Base-by-base conservation (phyloP, 1,140 invertebrate genomes). In the Saccostrea cuccullata region DNA sequence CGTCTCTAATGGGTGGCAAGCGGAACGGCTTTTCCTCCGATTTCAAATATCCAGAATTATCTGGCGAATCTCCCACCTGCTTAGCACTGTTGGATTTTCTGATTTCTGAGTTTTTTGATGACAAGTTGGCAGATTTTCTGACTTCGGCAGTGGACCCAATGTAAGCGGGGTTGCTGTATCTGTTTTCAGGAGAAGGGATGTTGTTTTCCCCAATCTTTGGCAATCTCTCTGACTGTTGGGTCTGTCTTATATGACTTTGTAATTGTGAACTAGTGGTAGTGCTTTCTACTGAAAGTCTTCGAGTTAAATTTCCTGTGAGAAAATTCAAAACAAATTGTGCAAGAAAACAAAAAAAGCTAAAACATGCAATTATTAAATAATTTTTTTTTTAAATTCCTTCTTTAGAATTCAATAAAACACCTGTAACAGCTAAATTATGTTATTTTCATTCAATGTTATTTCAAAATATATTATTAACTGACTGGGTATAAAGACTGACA, bases 1-100 rank as follows among this genome's bases (percentile, higher is more conserved):
- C 56, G 13, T 85, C 84, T 64, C 55, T 23, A 20, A 85, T 85
- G 15, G 84, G 84, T 60, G 84, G 84, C 55, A 85, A 56, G 17
- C 84, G 55, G 20, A 85, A 58, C 4, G 40, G 40, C 82, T 23
- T 84, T 20, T 84, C 82, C n/a, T 84, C 82, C 0, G 70, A 77
- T 36, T 36, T 77, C 70, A 77, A 26, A 30, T 15, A 26, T 13
- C 67, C 67, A 13, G 67, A 6, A 8, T 1, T 77, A 2, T 77
- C 70, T 15, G 70, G 11, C 11, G 23, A 36, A 77, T 77, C 70
- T 30, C 70, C 70, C 20, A 84, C 47, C 8, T 84, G 82, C 55
- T 55, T 56, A 40, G 82, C 40, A 26, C 55, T 84, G 40, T 55
- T 26, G 20, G 82, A 84, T 84, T 84, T 84, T 47, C 26, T 84